Base-by-base conservation (phyloP, 1,140 invertebrate genomes). In the Anadara kagoshimensis region DNA sequence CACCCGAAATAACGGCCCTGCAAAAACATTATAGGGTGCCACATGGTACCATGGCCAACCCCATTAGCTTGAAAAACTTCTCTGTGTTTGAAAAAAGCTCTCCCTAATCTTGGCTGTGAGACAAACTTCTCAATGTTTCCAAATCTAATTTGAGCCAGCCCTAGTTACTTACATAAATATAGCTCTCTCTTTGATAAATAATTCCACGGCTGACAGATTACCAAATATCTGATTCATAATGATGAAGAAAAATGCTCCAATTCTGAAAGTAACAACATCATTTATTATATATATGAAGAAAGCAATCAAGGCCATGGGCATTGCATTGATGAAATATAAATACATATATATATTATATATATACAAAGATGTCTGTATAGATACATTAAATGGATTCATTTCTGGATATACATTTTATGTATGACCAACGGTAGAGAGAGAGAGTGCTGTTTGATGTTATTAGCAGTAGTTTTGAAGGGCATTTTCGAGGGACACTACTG, bases 241-340 rank as follows among this genome's bases (percentile, higher is more conserved):
- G 53, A 89, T 86, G 78, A 89, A 89, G 82, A 89, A 89, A 71
- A 89, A 86, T 7, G 83, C 85, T 14, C 87, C 87, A 53, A 83
- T 80, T 78, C 87, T 88, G 80, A 36, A 80, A 78, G 57, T 56
- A 62, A 75, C 56, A 36, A 54, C 43, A 69, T 16, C 8, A 63
- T 36, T 36, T 36, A 1, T 41, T 41, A n/a, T n/a, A n/a, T n/a
- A n/a, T n/a, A n/a, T n/a, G 5, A 41, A 18, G 18, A 3, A 59
- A 18, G 7, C 26, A 41, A 0, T 59, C 5, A 59, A 36, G n/a
- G n/a, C n/a, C n/a, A n/a, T n/a, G n/a, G n/a, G n/a, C n/a, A n/a
- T n/a, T n/a, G n/a, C n/a, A 12, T 10, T 7, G 7, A 54, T 5
- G 20, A 54, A 12, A 10, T 18, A 14, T 18, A 7, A 10, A 12